Conservation (phyloP, 2,113 vertebrate species). For the Misgurnus anguillicaudatus region DNA sequence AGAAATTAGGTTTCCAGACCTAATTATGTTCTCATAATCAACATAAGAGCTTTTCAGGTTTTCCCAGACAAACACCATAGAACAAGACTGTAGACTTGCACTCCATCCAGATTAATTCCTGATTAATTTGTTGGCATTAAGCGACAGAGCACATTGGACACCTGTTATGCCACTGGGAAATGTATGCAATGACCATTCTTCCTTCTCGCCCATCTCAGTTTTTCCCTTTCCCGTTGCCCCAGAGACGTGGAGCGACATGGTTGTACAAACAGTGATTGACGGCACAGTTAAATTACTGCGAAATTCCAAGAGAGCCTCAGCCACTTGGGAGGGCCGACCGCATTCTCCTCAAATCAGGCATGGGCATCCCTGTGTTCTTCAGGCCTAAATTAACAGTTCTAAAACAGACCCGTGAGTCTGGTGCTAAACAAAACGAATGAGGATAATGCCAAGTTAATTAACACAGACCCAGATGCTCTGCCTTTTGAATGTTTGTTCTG, state of each 20-base stretch:
- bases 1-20: too few species aligned
- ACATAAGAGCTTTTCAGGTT: not conserved
- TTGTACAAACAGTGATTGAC: slow-evolving; percentile 71
- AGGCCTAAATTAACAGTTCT: slow-evolving; percentile 68
- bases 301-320: slow-evolving; percentile 62
- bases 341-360: slow-evolving; percentile 67
- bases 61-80: not conserved
- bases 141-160: slow-evolving; percentile 32
- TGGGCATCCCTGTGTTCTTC: slow-evolving; percentile 58
- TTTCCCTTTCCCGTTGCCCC: slow-evolving; percentile 50
- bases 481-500: slow-evolving; percentile 54
- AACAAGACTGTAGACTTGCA: not conserved
- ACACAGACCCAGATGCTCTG: slow-evolving; percentile 70
- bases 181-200: slow-evolving; percentile 42
- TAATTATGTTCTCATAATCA: not conserved
- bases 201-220: slow-evolving; percentile 33
- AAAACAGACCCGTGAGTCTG: slow-evolving; percentile 62
- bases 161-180: slow-evolving; percentile 37
- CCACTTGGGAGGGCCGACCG: slow-evolving; percentile 57
- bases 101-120: slow-evolving; percentile 5
- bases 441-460: slow-evolving; percentile 78
- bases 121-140: slow-evolving; percentile 21
- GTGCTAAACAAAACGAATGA: slow-evolving; percentile 64
- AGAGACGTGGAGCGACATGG: slow-evolving; percentile 56
- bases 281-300: slow-evolving; percentile 70